Evolutionary conservation across 2,797 vertebrate species (phyloP).

Genomic region (Dermochelys coriacea): DNA sequence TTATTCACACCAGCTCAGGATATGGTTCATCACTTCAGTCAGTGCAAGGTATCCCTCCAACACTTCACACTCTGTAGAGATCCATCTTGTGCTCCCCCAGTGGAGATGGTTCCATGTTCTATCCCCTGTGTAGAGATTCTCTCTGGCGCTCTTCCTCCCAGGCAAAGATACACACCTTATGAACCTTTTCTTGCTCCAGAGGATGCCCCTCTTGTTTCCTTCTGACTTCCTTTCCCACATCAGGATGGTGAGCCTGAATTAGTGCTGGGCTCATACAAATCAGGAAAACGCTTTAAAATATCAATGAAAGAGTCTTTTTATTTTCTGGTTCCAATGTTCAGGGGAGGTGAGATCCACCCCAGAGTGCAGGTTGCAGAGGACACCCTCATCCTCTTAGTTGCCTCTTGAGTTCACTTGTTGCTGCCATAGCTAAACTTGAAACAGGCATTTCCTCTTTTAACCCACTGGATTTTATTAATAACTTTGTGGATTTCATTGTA

Average conservation of each 20-base stretch:
- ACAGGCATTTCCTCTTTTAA: slow-evolving; percentile 29
- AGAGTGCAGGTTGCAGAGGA: neutral
- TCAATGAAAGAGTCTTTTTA: no score
- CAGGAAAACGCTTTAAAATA: neutral
- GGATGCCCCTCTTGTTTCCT: neutral
- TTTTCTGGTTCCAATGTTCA: no score
- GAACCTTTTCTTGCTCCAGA: neutral
- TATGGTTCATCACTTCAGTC: neutral
- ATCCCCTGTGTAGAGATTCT: neutral
- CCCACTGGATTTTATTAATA: slow-evolving; percentile 23
- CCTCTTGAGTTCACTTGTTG: slow-evolving; percentile 42
- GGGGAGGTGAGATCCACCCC: neutral
- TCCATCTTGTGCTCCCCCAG: neutral
- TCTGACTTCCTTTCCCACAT: neutral
- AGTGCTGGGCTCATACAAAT: neutral
- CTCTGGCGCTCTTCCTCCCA: neutral
- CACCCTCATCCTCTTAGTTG: slow-evolving; percentile 56
- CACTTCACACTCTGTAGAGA: neutral
- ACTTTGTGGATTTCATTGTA: neutral
- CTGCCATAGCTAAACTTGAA: slow-evolving; percentile 1
- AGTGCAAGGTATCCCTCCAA: accelerated
- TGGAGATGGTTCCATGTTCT: neutral
- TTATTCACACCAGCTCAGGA: neutral
- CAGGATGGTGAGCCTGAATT: neutral
- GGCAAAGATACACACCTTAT: neutral